Evolutionary conservation across 2,113 vertebrate species (phyloP).

Genomic region (Azemiops feae): DNA sequence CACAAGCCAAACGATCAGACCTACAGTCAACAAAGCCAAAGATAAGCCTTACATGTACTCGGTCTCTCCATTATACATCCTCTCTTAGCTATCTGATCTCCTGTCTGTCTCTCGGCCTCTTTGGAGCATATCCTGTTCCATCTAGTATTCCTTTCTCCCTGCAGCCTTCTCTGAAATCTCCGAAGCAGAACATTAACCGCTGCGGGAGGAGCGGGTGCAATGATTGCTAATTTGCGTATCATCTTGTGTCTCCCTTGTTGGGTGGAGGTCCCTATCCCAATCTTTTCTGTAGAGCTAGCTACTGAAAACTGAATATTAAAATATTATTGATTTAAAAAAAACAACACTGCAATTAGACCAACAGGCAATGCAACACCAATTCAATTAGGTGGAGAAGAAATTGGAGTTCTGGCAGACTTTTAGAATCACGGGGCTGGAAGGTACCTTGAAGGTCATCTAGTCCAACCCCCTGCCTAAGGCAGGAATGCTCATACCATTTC

Average conservation of each 20-base stretch:
- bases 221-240: fast-evolving
- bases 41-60: not conserved
- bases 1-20: not conserved
- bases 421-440: not conserved
- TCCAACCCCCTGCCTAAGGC: not conserved
- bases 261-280: not conserved
- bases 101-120: not conserved
- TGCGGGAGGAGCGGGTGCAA: not conserved
- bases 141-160: not conserved
- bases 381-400: not conserved
- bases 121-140: not conserved
- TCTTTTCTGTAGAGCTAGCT: not conserved
- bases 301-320: not conserved
- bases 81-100: not conserved
- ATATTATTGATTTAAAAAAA: not conserved
- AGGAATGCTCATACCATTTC: not conserved
- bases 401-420: not conserved
- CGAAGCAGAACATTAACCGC: not conserved
- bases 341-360: not conserved
- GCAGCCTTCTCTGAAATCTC: not conserved
- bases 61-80: not conserved
- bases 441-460: not conserved
- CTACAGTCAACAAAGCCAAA: not conserved
- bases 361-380: not conserved
- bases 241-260: not conserved